A percentile compares a stretch with the other conserved stretches of the same genome.
phyloP scores from a whole-genome alignment of 2,113 vertebrate genomes.

The Cisticola juncidis region DNA sequence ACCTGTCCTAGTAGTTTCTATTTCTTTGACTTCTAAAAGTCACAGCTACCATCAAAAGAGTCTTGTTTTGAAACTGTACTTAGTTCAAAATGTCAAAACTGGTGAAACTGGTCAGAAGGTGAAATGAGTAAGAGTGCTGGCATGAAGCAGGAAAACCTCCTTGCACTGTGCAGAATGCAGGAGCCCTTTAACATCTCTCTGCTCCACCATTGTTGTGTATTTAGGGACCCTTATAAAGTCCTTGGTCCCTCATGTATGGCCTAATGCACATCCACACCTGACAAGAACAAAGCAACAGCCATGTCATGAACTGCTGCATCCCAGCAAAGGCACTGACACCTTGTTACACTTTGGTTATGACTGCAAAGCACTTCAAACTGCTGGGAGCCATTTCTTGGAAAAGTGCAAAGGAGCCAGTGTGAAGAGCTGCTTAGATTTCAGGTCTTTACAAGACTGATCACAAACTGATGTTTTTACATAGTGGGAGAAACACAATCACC shows the following conservation, averaged over 20 bases:
- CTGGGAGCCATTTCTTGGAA: neutral
- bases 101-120: neutral
- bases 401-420: neutral
- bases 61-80: neutral
- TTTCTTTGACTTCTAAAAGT: neutral
- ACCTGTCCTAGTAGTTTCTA: neutral
- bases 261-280: neutral
- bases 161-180: neutral
- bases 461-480: neutral
- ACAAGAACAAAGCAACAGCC: neutral
- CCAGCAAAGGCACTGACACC: neutral
- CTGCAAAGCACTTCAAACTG: neutral
- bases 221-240: neutral
- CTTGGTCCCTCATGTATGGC: neutral
- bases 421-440: neutral
- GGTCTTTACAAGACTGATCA: neutral
- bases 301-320: neutral
- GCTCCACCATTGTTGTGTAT: fast-evolving
- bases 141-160: neutral
- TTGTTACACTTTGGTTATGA: neutral
- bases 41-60: neutral
- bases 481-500: neutral
- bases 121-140: neutral
- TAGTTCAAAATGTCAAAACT: neutral
- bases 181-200: neutral